Evolutionary conservation across 2,888 invertebrate species (phyloP).

Genomic region (Cryptus viduatorius): DNA sequence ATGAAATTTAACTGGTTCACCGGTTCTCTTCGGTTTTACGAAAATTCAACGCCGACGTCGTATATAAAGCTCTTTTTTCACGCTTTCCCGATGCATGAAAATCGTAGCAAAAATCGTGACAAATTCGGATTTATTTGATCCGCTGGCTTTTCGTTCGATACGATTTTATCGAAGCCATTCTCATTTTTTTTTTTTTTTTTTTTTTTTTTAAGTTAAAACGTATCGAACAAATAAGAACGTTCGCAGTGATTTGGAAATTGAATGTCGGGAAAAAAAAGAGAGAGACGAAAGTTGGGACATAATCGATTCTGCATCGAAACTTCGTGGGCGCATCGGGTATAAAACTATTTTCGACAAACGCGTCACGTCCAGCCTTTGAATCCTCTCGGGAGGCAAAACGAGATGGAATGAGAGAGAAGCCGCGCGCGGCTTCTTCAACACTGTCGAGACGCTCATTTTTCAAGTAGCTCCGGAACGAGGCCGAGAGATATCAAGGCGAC

Average conservation of each 20-base stretch:
- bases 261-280: not conserved
- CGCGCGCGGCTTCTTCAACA: conserved; percentile 53
- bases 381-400: conserved; percentile 41
- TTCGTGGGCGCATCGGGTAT: conserved; percentile 28
- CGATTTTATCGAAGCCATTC: not conserved
- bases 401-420: conserved; percentile 52
- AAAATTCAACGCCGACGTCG: not conserved
- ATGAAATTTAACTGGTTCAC: conserved; percentile 58
- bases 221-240: not conserved
- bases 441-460: conserved; percentile 74
- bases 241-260: not conserved
- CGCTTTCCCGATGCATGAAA: not conserved
- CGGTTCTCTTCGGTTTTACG: conserved; percentile 6
- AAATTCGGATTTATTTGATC: not conserved
- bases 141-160: not conserved
- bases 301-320: conserved; percentile 54
- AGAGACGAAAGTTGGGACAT: conserved; percentile 18
- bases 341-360: conserved; percentile 53
- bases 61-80: conserved; percentile 4
- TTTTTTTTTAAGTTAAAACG: not conserved
- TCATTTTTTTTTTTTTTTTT: not conserved
- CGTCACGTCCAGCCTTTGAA: conserved; percentile 55
- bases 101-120: not conserved
- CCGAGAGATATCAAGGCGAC: conserved; percentile 7
- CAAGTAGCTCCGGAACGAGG: conserved; percentile 70